Evolutionary conservation across 2,113 vertebrate species (phyloP), one percentile per base, ranked within the genome.

Genomic region (Lamprologus tigripictilis): DNA sequence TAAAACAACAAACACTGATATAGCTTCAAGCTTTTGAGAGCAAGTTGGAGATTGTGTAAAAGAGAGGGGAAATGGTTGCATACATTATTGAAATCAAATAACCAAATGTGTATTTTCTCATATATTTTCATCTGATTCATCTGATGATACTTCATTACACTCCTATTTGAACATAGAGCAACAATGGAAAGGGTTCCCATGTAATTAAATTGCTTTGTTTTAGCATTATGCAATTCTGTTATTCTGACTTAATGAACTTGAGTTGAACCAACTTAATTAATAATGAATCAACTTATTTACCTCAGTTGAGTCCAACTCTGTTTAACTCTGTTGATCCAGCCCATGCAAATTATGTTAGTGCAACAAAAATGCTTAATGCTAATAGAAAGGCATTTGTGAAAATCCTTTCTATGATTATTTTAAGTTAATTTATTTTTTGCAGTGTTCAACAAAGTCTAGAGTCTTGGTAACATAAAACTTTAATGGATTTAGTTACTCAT

Each of bases 1-100:
- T 58, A 58, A 28, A 58, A 0, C 14, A 58, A 58, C 0, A 5
- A 58, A 28, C 23, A 28, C 4, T 28, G 23, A 28, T 9, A 16
- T 14, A 58, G 13, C 23, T 16, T 28, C 55, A 58, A 16, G 26
- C 13, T 58, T 28, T 58, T 16, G 0, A 16, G 1, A 58, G 26
- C 13, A 5, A 58, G 13, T 9, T 58, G 55, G 26, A 28, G 55
- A 3, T 3, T 28, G 55, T 28, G 55, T 28, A 16, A 16, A 58
- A 9, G 55, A 58, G 13, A 58, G 1, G 13, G 55, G 3, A 16
- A 58, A 58, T 28, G 26, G 55, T 31, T 8, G 21, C 4, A 16
- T 17, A 58, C 23, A 28, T 16, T 28, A 58, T 28, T 58, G 23
- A 58, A 58, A 28, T 58, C 55, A 58, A 28, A 58, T 16, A 58